Conservation (phyloP, 2,113 vertebrate genomes). For the Otus sunia region DNA sequence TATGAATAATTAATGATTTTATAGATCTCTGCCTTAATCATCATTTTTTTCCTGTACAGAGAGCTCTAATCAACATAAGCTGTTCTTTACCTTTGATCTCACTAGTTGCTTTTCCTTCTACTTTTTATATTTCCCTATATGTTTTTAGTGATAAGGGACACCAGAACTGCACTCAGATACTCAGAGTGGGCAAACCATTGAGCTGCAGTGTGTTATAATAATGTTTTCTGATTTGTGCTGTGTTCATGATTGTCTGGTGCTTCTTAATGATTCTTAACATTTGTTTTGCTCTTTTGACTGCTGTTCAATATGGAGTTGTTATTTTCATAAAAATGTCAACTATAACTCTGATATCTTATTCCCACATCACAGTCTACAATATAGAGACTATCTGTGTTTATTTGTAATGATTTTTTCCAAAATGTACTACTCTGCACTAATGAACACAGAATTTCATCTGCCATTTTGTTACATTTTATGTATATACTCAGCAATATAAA, state of each 20-base stretch:
- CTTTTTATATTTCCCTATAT: neutral
- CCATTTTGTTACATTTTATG: neutral
- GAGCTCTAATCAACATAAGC: neutral
- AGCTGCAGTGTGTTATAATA: neutral
- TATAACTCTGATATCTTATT: neutral
- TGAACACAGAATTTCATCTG: neutral
- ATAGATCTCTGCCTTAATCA: neutral
- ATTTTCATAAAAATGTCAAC: neutral
- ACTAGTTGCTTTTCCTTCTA: neutral
- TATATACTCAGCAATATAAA: neutral
- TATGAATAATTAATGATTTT: neutral
- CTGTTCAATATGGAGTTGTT: neutral
- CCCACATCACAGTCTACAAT: neutral
- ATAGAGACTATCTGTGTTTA: neutral
- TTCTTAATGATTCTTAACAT: neutral
- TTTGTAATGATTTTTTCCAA: neutral
- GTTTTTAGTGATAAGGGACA: neutral
- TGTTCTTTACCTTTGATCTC: neutral
- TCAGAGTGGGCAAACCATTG: neutral
- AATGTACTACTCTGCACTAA: neutral
- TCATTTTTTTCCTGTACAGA: neutral
- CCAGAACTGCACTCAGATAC: neutral
- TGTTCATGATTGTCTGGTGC: neutral
- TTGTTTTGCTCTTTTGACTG: slow-evolving; percentile 29
- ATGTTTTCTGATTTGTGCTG: neutral